Percentiles rank a stretch among this genome's conserved stretches.
These are phyloP conservation scores for Hucho hucho DNA, from an alignment of 2,113 vertebrate genomes.

Conservation along the genomic window DNA sequence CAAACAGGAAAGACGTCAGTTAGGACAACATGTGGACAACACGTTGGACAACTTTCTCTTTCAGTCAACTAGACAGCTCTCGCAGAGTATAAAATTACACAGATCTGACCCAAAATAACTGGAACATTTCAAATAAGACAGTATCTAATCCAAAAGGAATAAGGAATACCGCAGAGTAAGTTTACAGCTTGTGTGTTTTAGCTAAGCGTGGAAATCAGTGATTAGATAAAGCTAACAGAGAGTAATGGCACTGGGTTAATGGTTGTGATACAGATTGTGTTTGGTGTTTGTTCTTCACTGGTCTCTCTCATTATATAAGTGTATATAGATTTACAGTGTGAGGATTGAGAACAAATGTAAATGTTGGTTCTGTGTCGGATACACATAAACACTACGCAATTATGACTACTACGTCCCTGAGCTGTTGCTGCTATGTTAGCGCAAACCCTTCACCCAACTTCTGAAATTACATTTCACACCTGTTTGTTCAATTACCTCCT, in stretches of 20 bases:
- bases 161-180: too few relatives aligned
- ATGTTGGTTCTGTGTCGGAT: not conserved
- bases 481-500: slow-evolving; percentile 19
- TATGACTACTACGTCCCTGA: not conserved
- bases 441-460: not conserved
- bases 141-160: too few relatives aligned
- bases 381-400: not conserved
- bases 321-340: too few relatives aligned
- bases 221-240: too few relatives aligned
- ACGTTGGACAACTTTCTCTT: too few relatives aligned
- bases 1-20: slow-evolving; percentile 37
- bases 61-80: not conserved
- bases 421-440: slow-evolving; percentile 19
- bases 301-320: not conserved
- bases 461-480: slow-evolving; percentile 4
- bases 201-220: too few relatives aligned
- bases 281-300: too few relatives aligned
- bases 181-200: not conserved
- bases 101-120: too few relatives aligned
- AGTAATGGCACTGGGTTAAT: too few relatives aligned
- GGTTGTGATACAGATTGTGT: not conserved
- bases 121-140: too few relatives aligned
- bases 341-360: too few relatives aligned
- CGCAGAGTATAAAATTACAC: too few relatives aligned
- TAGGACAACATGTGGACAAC: not conserved